Evolutionary conservation across 2,113 vertebrate species (phyloP).

Genomic region (Nestor notabilis): DNA sequence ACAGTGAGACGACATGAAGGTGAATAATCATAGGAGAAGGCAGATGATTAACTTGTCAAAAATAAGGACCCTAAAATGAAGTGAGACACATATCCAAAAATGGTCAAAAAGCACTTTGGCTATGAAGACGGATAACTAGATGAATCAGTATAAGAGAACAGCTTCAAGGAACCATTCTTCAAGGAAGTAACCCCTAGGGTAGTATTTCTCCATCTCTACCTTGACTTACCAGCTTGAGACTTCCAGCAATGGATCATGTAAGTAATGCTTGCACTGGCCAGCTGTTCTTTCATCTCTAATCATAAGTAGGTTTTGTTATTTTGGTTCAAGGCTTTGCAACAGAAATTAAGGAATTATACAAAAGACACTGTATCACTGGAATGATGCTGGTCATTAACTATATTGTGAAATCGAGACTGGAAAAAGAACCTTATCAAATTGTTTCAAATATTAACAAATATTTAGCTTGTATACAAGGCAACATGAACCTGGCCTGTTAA

Average conservation of each 20-base stretch:
- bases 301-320: not conserved
- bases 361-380: not conserved
- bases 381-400: not conserved
- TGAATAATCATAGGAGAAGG: conserved; percentile 6
- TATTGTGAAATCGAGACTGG: not conserved
- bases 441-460: not conserved
- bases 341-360: not conserved
- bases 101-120: conserved; percentile 27
- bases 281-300: not conserved
- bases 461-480: not conserved
- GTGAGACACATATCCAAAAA: conserved; percentile 2
- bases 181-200: not conserved
- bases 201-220: not conserved
- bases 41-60: conserved; percentile 37
- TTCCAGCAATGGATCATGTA: conserved; percentile 47
- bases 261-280: conserved; percentile 14
- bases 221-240: not conserved
- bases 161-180: not conserved
- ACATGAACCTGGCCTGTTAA: not conserved
- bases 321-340: not conserved
- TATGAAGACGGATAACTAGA: conserved; percentile 26
- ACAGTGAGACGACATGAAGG: not conserved
- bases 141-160: not conserved
- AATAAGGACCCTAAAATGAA: not conserved
- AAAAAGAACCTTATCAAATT: not conserved